phyloP scores from a whole-genome alignment of 2,113 vertebrate genomes.

The Coregonus clupeaformis region DNA sequence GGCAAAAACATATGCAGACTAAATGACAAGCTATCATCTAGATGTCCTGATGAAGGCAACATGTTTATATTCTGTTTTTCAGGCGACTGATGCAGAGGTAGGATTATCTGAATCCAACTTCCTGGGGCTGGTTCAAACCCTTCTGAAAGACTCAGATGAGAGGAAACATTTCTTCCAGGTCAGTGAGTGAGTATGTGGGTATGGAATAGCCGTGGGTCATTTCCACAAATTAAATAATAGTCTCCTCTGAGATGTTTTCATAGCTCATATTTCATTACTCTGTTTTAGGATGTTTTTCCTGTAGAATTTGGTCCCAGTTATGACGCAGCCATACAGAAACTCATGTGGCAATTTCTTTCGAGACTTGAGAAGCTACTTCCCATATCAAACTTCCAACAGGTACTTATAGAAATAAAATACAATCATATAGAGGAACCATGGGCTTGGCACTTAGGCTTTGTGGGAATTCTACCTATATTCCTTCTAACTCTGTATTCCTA shows the following conservation, averaged over 20 bases:
- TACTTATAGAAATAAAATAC: conserved; percentile 23
- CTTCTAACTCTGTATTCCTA: background rate
- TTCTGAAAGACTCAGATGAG: conserved; percentile 63
- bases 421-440: background rate
- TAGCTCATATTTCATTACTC: background rate
- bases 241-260: background rate
- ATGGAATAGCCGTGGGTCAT: background rate
- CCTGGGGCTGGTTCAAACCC: conserved; percentile 59
- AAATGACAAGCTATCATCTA: background rate
- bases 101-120: conserved; percentile 61
- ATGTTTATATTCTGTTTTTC: conserved; percentile 10
- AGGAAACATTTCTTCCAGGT: conserved; percentile 68
- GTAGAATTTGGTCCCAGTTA: conserved; percentile 80
- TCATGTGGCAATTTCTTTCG: conserved; percentile 79
- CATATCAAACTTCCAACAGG: conserved; percentile 65
- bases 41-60: background rate
- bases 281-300: conserved; percentile 72
- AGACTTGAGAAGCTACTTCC: conserved; percentile 75
- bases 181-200: too few species aligned
- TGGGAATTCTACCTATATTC: background rate
- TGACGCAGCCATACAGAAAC: conserved; percentile 72
- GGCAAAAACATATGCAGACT: background rate
- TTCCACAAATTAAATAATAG: background rate
- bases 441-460: background rate
- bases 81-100: conserved; percentile 48